Base-by-base conservation (phyloP, 2,797 vertebrate species). In the Scyliorhinus canicula region DNA sequence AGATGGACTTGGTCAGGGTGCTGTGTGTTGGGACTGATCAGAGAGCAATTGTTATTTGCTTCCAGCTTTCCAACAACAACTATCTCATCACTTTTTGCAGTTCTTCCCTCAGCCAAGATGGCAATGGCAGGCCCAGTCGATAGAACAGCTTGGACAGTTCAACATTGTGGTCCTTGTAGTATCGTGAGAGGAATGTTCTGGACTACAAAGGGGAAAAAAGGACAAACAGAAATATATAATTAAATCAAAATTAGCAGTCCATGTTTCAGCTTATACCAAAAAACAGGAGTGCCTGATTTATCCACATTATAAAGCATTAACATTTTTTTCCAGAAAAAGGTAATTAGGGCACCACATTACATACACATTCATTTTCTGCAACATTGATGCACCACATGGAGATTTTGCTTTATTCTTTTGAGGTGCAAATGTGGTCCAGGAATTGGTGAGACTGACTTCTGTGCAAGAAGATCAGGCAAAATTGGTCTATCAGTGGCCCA, bases 131-230 rank as follows among this genome's bases (percentile, higher is more conserved):
- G 95, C 98, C 98, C 98, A 99, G 99, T 96, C 98, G 98, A 96
- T 99, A 99, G 95, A 99, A 98, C 95, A 99, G 98, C 98, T 99
- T 99, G 95, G 99, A 99, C 95, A 99, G 98, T 97, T 99, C 99
- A 0, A 99, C 98, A 96, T 99, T 99, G 96, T 99, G 99, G 98
- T 99, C 99, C 97, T 98, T 97, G 97, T 99, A 99, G 97, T 99
- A 98, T 95, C 99, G 98, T 97, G 98, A 98, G 96, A 99, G 98
- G 98, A 99, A 99, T 95, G 96, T 95, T 96, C 98, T 98, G 0
- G 99, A 99, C 99, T 99, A 97, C 60, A 95, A 79, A 88, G 96
- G 96, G 0, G 0, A 82, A 67, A 96, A 86, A 71, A 96, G 57
- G 12, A 95, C 94, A 95, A 95, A 8, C 60, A 71, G 40, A 16